These are phyloP conservation scores for Oncorhynchus keta DNA, from an alignment of 2,113 vertebrate species.

Conservation along the genomic window DNA sequence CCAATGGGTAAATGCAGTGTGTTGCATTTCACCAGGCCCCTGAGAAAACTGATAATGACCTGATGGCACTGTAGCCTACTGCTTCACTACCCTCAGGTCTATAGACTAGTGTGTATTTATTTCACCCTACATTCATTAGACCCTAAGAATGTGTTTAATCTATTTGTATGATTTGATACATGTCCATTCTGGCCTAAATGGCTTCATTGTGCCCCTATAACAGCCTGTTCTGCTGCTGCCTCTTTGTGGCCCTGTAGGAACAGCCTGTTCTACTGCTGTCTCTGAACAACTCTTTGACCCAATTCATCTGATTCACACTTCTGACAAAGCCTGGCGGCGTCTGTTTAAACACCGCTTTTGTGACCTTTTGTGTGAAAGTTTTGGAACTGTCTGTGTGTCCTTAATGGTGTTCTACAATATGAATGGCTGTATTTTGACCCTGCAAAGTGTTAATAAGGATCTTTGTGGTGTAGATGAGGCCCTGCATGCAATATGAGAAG, in stretches of 20 bases:
- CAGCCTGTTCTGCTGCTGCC: not conserved
- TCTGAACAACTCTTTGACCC: slow-evolving; percentile 2
- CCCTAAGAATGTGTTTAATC: not conserved
- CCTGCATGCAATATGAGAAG: not conserved
- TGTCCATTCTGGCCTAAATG: not conserved
- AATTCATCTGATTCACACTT: not conserved
- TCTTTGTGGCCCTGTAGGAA: not conserved
- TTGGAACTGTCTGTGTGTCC: not conserved
- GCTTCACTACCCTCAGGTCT: not conserved
- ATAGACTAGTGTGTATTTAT: not conserved
- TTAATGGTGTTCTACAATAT: not conserved
- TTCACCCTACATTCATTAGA: not conserved
- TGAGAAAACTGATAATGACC: not conserved
- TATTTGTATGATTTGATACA: not conserved
- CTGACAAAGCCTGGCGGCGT: not conserved
- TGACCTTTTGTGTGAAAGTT: not conserved
- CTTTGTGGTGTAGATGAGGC: not conserved
- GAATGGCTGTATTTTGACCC: not conserved
- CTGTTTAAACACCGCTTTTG: not conserved
- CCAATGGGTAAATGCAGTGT: no score
- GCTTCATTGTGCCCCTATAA: not conserved
- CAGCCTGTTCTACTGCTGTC: not conserved
- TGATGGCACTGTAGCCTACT: not conserved
- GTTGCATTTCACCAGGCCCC: no score
- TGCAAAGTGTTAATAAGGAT: not conserved